Conservation (phyloP, 2,113 vertebrate genomes). For the Eonycteris spelaea region DNA sequence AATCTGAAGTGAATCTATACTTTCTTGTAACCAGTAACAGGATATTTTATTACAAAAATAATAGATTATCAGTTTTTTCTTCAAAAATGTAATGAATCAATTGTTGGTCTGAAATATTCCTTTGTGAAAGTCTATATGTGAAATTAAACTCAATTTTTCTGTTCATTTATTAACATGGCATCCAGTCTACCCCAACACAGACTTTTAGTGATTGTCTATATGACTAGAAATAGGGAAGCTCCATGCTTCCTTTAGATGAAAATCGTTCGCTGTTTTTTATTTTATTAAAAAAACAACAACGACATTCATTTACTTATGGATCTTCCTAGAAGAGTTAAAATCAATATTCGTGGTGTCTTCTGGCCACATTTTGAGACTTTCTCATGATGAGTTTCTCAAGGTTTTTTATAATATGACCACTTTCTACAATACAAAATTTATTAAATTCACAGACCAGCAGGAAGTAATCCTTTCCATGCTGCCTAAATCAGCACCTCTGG, state of each 20-base stretch:
- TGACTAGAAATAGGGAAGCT: neutral
- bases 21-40: neutral
- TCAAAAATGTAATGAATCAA: neutral
- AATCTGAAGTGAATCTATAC: neutral
- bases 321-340: neutral
- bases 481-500: neutral
- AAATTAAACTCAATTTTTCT: neutral
- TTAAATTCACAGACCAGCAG: neutral
- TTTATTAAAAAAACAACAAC: neutral
- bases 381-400: neutral
- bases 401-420: neutral
- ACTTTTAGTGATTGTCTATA: neutral
- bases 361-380: neutral
- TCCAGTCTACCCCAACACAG: neutral
- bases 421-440: neutral
- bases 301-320: neutral
- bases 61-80: neutral
- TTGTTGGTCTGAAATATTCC: neutral
- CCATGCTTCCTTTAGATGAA: neutral
- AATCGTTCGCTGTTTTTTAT: neutral
- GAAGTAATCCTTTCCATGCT: neutral
- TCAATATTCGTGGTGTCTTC: neutral
- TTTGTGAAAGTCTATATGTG: constrained; percentile 8
- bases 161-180: neutral
- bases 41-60: neutral